phyloP scores from a whole-genome alignment of 2,888 invertebrate species.

The Elysia crispata region DNA sequence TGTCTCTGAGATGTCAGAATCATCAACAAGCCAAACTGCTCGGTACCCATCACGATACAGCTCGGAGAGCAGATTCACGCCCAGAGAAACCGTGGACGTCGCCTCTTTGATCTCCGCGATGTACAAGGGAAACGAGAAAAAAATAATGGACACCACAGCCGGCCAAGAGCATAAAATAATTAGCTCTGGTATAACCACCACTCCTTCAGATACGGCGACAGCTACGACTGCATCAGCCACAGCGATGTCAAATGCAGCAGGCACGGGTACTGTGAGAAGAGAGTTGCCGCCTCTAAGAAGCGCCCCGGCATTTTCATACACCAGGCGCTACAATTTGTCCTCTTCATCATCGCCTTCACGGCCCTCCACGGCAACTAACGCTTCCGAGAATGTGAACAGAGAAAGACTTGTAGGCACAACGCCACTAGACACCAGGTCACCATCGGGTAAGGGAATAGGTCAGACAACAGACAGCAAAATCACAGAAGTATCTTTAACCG shows the following conservation, averaged over 20 bases:
- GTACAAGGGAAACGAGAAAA: constrained; percentile 38
- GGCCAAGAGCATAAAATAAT: neutral
- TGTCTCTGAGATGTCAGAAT: neutral
- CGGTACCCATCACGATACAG: too few relatives aligned
- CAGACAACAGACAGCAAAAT: too few relatives aligned
- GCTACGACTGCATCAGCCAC: neutral
- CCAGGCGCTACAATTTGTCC: too few relatives aligned
- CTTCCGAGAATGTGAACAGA: too few relatives aligned
- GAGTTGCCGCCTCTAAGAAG: neutral
- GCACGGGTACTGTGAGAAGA: neutral
- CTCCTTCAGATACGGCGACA: neutral
- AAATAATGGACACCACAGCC: neutral
- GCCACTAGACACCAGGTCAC: too few relatives aligned
- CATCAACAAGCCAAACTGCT: too few relatives aligned
- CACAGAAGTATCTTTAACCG: too few relatives aligned
- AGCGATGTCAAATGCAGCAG: neutral
- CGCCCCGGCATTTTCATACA: neutral
- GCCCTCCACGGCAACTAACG: too few relatives aligned
- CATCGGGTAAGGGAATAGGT: too few relatives aligned
- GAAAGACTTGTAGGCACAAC: too few relatives aligned
- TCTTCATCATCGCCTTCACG: neutral
- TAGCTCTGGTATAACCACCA: neutral
- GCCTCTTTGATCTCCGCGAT: constrained; percentile 35
- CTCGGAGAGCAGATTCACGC: neutral
- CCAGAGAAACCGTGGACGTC: constrained; percentile 26